Percentiles rank a stretch among this genome's conserved stretches.
Evolutionary conservation across 92 coral and sea anemone genomes (phyloP).

Genomic region (Siderastrea siderea): DNA sequence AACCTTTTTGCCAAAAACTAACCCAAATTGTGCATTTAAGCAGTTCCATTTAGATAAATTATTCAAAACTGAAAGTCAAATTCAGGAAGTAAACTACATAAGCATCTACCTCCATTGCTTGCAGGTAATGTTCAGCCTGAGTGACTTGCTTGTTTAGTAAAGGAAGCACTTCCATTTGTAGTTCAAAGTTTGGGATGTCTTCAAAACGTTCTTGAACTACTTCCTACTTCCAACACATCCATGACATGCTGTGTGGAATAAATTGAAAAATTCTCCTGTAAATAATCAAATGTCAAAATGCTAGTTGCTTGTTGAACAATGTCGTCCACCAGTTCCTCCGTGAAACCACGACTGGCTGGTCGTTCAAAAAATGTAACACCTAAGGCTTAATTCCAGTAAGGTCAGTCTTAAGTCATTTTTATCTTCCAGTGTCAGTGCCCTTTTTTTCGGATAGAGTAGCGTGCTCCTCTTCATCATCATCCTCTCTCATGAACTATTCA

Average conservation of each 20-base stretch:
- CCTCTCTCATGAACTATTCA: background rate
- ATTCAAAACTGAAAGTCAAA: background rate
- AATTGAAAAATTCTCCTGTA: background rate
- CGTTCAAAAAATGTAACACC: too few relatives aligned
- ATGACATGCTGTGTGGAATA: too few relatives aligned
- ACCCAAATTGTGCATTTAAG: background rate
- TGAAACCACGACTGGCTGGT: too few relatives aligned
- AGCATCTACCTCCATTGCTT: slow-evolving; percentile 8
- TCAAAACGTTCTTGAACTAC: slow-evolving; percentile 19
- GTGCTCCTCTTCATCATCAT: background rate
- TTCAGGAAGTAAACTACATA: background rate
- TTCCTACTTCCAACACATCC: slow-evolving; percentile 13
- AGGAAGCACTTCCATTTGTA: background rate
- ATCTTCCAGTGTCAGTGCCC: background rate
- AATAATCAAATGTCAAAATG: slow-evolving; percentile 10
- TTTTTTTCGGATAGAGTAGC: background rate
- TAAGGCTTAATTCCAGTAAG: background rate
- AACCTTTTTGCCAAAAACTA: background rate
- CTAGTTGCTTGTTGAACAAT: slow-evolving; percentile 17
- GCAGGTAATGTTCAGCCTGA: background rate
- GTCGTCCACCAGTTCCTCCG: slow-evolving; percentile 8
- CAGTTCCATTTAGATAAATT: too few relatives aligned
- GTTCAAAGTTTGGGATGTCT: background rate
- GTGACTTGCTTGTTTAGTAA: background rate
- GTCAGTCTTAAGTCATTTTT: slow-evolving; percentile 16